A percentile compares a stretch with the other conserved stretches of the same genome.
These are phyloP conservation scores for Glyphotaelius pellucidus DNA, from an alignment of 2,888 invertebrate genomes.

Conservation along the genomic window DNA sequence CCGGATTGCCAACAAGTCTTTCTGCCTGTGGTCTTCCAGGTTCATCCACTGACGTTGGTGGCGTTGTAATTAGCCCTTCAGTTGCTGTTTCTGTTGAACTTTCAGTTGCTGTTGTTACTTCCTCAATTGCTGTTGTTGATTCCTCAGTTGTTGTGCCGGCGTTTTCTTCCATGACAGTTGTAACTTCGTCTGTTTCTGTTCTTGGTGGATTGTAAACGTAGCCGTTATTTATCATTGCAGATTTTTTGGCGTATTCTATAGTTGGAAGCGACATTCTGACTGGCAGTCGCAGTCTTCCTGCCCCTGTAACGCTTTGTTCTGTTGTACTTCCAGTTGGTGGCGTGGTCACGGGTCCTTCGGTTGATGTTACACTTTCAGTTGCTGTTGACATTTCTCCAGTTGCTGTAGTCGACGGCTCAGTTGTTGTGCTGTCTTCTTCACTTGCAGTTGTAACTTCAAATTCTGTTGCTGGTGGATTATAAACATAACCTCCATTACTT, in stretches of 20 bases:
- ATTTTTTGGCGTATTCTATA: slow-evolving; percentile 2
- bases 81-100: not conserved
- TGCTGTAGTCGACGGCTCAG: not conserved
- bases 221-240: not conserved
- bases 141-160: not conserved
- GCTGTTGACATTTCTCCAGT: not conserved
- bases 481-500: not conserved
- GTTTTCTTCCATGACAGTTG: not conserved
- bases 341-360: not conserved
- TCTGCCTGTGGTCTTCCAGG: not conserved
- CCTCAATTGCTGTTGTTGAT: not conserved
- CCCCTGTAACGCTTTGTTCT: not conserved
- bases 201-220: not conserved
- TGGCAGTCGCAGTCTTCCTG: not conserved
- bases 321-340: not conserved
- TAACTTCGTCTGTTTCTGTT: slow-evolving; percentile 2
- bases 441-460: not conserved
- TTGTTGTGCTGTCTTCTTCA: not conserved
- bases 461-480: slow-evolving; percentile 5
- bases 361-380: not conserved
- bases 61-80: not conserved
- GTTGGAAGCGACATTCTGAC: not conserved
- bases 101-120: slow-evolving; percentile 15
- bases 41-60: not conserved
- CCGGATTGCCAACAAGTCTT: not conserved